Base-by-base conservation (phyloP, 2,888 invertebrate species). In the Sycophila texana region DNA sequence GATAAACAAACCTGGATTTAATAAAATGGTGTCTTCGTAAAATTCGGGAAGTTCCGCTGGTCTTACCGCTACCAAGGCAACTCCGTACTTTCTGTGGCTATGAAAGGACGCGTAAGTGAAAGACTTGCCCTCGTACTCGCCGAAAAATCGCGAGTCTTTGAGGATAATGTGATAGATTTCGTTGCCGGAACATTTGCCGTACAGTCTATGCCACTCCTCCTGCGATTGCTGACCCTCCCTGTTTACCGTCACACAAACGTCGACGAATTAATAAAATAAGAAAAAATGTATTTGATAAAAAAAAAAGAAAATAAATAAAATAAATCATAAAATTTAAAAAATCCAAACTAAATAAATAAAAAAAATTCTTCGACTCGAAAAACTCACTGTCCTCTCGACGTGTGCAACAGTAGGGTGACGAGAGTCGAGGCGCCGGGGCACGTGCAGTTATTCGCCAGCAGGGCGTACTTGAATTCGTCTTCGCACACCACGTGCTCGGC, bases 51-150 rank as follows among this genome's bases (percentile, higher is more conserved):
- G 92, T 90, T 98, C 97, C 0, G 97, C 95, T 63, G 98, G 97
- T 76, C 98, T 94, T 18, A 99, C 98, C 22, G 98, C 99, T 10
- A 99, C 98, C 86, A 99, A 92, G 55, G 98, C 97, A 49, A 99
- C 98, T 7, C 99, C 99, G 89, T 98, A 99, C 96, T 98, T 98
- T 92, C 99, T 94, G 91, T 99, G 99, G 74, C 99, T 99, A 92
- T 99, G 99, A 91, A 99, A 99, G 89, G 98, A 98, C 83, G 99
- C 99, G 90, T 98, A 99, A n/a, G 98, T 99, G 91, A 99, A 99
- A 91, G 98, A 98, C 91, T 99, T 99, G 74, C 99, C 99, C 90
- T 98, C 97, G 91, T 98, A 99, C 91, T 99, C 99, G 39, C 98
- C 98, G 89, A 99, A 99, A 92, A 99, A 99, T 83, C 98, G 94